phyloP scores from a whole-genome alignment of 2,888 invertebrate genomes.

The Lymantria monacha region DNA sequence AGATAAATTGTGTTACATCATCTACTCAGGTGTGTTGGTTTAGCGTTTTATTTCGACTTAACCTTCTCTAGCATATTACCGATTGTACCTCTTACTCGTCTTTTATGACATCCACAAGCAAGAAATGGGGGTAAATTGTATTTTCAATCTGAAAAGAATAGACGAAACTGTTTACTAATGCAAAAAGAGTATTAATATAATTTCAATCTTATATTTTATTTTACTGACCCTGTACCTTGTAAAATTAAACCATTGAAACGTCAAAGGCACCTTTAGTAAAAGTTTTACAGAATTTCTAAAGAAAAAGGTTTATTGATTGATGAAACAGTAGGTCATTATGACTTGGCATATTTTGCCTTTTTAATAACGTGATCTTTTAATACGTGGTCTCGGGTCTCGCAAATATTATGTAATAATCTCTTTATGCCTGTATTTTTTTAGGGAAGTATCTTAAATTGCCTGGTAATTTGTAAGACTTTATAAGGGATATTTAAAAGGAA shows the following conservation, averaged over 20 bases:
- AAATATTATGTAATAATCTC: slow-evolving; percentile 18
- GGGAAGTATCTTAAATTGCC: no score
- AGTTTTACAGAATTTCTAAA: slow-evolving; percentile 6
- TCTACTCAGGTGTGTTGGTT: no score
- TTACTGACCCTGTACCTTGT: not conserved
- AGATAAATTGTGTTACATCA: no score
- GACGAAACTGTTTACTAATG: no score
- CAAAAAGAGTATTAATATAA: not conserved
- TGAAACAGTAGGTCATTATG: slow-evolving; percentile 24
- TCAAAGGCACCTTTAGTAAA: not conserved
- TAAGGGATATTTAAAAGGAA: no score
- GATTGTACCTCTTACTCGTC: no score
- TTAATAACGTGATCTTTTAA: slow-evolving; percentile 29
- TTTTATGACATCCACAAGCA: no score
- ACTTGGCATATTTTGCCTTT: slow-evolving; percentile 20
- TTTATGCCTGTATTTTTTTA: not conserved
- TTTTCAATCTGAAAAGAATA: no score
- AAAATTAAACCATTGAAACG: slow-evolving; percentile 4
- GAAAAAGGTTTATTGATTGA: slow-evolving; percentile 29
- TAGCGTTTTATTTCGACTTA: no score
- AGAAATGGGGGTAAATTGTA: no score
- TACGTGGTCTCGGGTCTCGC: slow-evolving; percentile 20
- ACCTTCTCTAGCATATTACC: no score
- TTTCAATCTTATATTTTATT: not conserved
- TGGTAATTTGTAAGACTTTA: no score